phyloP scores from a whole-genome alignment of 2,797 vertebrate species.

The Diplodus puntazzo region DNA sequence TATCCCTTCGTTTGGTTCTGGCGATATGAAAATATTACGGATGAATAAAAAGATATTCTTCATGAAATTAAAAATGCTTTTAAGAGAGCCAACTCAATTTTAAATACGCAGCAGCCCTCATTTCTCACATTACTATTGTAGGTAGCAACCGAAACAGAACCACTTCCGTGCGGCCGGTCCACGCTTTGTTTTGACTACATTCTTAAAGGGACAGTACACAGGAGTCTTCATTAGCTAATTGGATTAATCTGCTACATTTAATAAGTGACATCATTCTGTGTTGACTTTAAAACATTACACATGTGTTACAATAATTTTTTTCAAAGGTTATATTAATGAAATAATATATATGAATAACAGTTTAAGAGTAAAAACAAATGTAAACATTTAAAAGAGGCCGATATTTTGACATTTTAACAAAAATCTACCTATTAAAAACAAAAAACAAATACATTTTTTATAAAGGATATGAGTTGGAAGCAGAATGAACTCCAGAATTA shows the following conservation, averaged over 20 bases:
- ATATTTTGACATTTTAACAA: too few relatives aligned
- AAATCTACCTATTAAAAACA: too few relatives aligned
- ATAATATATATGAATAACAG: too few relatives aligned
- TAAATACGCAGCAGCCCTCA: constrained; percentile 52
- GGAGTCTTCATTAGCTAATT: background rate
- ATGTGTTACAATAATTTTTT: too few relatives aligned
- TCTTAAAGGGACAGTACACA: constrained; percentile 78
- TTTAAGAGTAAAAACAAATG: too few relatives aligned
- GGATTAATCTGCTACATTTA: background rate
- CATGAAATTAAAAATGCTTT: background rate
- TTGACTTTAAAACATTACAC: too few relatives aligned
- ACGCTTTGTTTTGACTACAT: constrained; percentile 84
- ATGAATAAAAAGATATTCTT: constrained; percentile 2
- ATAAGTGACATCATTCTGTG: too few relatives aligned
- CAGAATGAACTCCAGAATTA: background rate
- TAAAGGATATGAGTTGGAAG: background rate
- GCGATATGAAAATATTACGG: constrained; percentile 14
- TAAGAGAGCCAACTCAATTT: constrained; percentile 19
- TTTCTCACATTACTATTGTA: constrained; percentile 52
- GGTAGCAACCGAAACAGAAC: constrained; percentile 48
- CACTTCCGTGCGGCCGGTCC: constrained; percentile 79
- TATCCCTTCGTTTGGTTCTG: constrained; percentile 22
- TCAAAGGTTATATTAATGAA: too few relatives aligned
- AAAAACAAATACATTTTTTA: too few relatives aligned
- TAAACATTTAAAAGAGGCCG: too few relatives aligned